Evolutionary conservation across 2,888 invertebrate genomes (phyloP).

Genomic region (Harpalus rubripes): DNA sequence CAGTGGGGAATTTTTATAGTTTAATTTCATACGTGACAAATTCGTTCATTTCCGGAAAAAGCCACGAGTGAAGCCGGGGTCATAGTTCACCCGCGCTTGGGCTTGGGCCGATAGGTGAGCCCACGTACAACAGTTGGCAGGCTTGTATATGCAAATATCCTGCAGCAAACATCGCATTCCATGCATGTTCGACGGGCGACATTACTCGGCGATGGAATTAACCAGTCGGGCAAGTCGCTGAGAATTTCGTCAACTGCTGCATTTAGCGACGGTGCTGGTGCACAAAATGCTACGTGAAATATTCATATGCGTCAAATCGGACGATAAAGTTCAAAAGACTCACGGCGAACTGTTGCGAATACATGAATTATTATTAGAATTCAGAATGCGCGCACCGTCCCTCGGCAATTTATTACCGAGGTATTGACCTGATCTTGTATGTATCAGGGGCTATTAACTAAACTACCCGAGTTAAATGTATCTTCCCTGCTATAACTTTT

Average conservation of each 20-base stretch:
- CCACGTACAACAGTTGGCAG: conserved; percentile 58
- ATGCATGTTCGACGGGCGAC: conserved; percentile 58
- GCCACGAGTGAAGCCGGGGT: conserved; percentile 25
- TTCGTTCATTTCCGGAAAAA: conserved; percentile 28
- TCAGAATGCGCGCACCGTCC: conserved; percentile 50
- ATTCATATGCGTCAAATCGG: conserved; percentile 53
- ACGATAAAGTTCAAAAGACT: conserved; percentile 61
- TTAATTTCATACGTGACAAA: conserved; percentile 32
- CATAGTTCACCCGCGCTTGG: neutral
- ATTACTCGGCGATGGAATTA: conserved; percentile 53
- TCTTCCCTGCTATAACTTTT: neutral
- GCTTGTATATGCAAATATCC: conserved; percentile 64
- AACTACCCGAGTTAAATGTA: neutral
- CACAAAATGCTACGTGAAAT: conserved; percentile 58
- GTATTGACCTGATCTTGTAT: conserved; percentile 59
- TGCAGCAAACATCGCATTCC: conserved; percentile 61
- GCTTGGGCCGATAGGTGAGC: conserved; percentile 38
- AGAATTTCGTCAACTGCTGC: conserved; percentile 45
- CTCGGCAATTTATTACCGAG: conserved; percentile 57
- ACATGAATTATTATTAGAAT: conserved; percentile 63
- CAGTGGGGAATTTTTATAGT: conserved; percentile 26
- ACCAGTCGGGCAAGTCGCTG: conserved; percentile 33
- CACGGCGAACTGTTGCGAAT: conserved; percentile 63
- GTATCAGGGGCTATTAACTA: conserved; percentile 47
- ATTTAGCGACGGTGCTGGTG: conserved; percentile 11